Conservation (phyloP, 2,113 vertebrate genomes). For the Protobothrops mucrosquamatus region DNA sequence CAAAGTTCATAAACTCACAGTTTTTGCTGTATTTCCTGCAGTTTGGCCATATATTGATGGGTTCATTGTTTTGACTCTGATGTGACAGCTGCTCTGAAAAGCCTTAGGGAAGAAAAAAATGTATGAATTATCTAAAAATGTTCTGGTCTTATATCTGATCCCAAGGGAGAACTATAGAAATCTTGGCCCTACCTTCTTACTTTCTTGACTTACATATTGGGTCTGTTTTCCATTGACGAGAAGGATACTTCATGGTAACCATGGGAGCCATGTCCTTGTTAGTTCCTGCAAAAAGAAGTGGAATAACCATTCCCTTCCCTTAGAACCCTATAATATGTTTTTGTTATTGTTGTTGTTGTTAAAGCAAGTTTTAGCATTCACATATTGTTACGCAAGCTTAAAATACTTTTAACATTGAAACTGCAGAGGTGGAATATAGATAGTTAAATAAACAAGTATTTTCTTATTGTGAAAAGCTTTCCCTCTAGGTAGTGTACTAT, state of each 20-base stretch:
- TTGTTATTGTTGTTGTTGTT: background rate
- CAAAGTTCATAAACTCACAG: background rate
- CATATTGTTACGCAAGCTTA: background rate
- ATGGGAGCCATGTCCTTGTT: background rate
- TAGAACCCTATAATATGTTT: background rate
- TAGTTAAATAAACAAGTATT: background rate
- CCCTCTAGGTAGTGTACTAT: background rate
- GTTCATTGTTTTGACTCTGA: background rate
- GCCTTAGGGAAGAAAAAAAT: background rate
- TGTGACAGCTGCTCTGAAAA: background rate
- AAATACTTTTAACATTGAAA: background rate
- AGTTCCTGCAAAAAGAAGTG: background rate
- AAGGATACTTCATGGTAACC: background rate
- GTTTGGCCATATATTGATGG: background rate
- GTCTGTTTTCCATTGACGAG: background rate
- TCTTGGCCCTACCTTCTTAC: background rate
- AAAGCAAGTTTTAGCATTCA: background rate
- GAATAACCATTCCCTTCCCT: background rate
- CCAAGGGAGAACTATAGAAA: background rate
- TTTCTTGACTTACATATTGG: background rate
- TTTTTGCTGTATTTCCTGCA: background rate
- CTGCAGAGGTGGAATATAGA: background rate
- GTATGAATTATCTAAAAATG: background rate
- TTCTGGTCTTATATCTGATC: background rate
- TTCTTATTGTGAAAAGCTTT: background rate